Evolutionary conservation across 2,113 vertebrate species (phyloP), one percentile per base, ranked within the genome.

Genomic region (Crotophaga sulcirostris): DNA sequence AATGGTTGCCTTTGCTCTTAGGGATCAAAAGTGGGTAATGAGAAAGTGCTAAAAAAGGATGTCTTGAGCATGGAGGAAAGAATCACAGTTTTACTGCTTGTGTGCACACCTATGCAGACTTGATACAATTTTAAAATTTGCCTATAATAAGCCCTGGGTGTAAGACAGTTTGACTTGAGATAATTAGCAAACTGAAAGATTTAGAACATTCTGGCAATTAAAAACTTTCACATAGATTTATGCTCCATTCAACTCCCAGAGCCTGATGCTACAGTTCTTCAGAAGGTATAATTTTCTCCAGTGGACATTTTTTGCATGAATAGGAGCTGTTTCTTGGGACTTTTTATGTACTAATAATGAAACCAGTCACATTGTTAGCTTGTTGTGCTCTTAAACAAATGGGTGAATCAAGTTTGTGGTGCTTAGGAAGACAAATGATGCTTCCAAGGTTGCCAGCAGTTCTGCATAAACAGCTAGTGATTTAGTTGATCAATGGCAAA

Each of bases 401-500:
- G 89, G 33, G 60, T 89, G 80, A 86, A 70, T 84, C 29, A 34
- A 89, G 66, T 93, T 89, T 36, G 11, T 14, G 58, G 58, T 69
- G 63, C 63, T 94, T 56, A 59, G 40, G 72, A 96, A 95, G 80
- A 89, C 70, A 81, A 91, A 97, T 79, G 58, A 36, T 72, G 36
- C 33, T 80, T 80, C 25, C 51, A 74, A 88, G 87, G 76, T 82
- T 95, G 78, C 96, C 91, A 85, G 87, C 45, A 86, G 29, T 88
- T 81, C 54, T 79, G 68, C 63, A 70, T 89, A 92, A 96, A 76
- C 60, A 97, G 49, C 78, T 79, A 89, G 52, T 88, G 89, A 86
- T 90, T 94, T 42, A 89, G 55, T 47, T 89, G 90, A 86, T 96
- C 88, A 93, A 66, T 34, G 14, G 45, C 40, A 54, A 77, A 74